Conservation (phyloP, 2,888 invertebrate species). For the Orthosia incerta region DNA sequence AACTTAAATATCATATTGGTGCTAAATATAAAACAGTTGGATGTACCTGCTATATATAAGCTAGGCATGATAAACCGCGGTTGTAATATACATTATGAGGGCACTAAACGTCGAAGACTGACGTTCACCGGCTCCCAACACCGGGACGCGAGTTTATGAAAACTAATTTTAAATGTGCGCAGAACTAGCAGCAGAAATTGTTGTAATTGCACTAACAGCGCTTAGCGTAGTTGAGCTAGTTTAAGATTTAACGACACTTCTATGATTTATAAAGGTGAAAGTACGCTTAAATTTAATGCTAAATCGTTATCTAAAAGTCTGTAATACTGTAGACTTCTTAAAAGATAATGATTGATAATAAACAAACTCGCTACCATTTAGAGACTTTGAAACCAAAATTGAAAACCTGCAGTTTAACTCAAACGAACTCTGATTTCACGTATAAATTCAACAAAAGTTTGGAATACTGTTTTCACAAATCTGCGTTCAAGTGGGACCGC, state of each 20-base stretch:
- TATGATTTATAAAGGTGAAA: not conserved
- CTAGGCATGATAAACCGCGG: constrained; percentile 72
- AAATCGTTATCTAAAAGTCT: not conserved
- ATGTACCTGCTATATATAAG: constrained; percentile 62
- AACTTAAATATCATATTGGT: constrained; percentile 55
- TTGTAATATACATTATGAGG: constrained; percentile 77
- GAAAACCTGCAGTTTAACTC: constrained; percentile 1
- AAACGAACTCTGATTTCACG: constrained; percentile 17
- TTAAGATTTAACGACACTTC: not conserved
- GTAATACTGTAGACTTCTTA: not conserved
- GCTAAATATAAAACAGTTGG: constrained; percentile 50
- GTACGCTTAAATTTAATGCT: not conserved
- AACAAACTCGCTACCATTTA: not conserved
- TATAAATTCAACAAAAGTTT: constrained; percentile 39
- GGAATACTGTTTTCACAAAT: constrained; percentile 60
- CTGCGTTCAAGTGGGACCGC: constrained; percentile 64
- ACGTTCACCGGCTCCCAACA: constrained; percentile 60
- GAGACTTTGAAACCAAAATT: not conserved
- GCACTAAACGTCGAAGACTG: constrained; percentile 76
- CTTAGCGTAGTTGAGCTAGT: not conserved
- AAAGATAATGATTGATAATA: not conserved
- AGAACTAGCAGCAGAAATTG: constrained; percentile 27
- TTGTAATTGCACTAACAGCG: constrained; percentile 12
- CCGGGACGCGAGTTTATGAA: constrained; percentile 60
- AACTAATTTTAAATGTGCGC: constrained; percentile 50